phyloP scores from a whole-genome alignment of 2,797 vertebrate genomes.

The Sebastes wilsoni region DNA sequence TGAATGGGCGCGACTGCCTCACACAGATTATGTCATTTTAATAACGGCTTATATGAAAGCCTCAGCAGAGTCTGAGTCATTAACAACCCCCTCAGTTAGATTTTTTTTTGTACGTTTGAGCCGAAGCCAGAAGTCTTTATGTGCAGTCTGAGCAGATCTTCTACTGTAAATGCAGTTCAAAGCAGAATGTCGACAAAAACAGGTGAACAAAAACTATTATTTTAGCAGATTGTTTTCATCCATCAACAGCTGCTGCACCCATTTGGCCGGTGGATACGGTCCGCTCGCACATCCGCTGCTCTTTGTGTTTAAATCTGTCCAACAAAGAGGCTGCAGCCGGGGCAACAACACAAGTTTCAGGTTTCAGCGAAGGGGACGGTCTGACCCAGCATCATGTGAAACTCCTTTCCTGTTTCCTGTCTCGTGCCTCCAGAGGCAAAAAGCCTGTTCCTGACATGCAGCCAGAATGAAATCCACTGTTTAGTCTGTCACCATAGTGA shows the following conservation, averaged over 20 bases:
- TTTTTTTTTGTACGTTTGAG: slow-evolving; percentile 18
- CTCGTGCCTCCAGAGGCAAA: slow-evolving; percentile 27
- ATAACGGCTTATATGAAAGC: slow-evolving; percentile 33
- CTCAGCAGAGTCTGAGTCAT: slow-evolving; percentile 35
- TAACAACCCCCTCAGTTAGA: slow-evolving; percentile 23
- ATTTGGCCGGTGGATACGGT: slow-evolving; percentile 23
- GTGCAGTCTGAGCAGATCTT: slow-evolving; percentile 1
- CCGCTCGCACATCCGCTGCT: slow-evolving; percentile 44
- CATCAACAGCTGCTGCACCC: slow-evolving; percentile 41
- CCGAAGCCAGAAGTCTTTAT: slow-evolving; percentile 7
- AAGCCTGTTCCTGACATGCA: slow-evolving; percentile 13
- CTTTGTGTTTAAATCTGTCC: slow-evolving; percentile 62
- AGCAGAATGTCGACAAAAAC: slow-evolving; percentile 24
- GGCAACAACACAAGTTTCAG: slow-evolving; percentile 59
- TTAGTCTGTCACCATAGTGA: slow-evolving; percentile 17
- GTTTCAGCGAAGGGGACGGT: slow-evolving; percentile 63
- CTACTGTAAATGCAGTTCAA: slow-evolving; percentile 2
- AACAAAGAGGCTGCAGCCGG: slow-evolving; percentile 57
- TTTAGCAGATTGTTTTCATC: slow-evolving; percentile 46
- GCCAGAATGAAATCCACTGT: slow-evolving; percentile 16
- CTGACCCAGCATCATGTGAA: slow-evolving; percentile 56
- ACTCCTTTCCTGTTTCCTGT: slow-evolving; percentile 67
- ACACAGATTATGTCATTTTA: slow-evolving; percentile 34
- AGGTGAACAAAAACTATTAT: slow-evolving; percentile 45
- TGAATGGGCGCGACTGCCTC: slow-evolving; percentile 7